These are phyloP conservation scores for Eulemur rubriventer DNA, from an alignment of 2,797 vertebrate species.

Conservation along the genomic window DNA sequence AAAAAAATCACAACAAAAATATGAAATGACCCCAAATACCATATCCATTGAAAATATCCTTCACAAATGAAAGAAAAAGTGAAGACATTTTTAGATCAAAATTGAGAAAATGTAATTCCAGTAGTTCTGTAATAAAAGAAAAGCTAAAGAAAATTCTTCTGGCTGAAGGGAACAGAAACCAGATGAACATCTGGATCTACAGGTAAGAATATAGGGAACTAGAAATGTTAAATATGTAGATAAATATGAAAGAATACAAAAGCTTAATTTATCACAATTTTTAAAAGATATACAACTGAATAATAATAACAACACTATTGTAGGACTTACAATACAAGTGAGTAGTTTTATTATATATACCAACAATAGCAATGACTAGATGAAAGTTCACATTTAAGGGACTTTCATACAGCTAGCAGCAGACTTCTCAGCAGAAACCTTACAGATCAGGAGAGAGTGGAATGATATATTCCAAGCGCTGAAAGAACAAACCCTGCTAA, in stretches of 20 bases:
- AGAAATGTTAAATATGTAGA: neutral
- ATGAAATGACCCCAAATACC: neutral
- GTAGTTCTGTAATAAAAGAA: neutral
- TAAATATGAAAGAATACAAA: neutral
- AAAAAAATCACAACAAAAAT: neutral
- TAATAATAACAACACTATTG: neutral
- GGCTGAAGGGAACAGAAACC: neutral
- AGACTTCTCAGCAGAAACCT: neutral
- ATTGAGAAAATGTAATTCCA: neutral
- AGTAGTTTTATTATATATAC: neutral
- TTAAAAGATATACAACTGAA: no score
- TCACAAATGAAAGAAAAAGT: neutral
- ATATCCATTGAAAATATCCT: neutral
- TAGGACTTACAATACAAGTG: neutral
- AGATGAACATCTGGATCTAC: neutral
- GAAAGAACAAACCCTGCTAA: neutral
- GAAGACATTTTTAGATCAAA: neutral
- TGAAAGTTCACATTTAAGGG: neutral
- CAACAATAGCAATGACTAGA: neutral
- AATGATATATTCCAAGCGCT: neutral
- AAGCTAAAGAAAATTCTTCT: neutral
- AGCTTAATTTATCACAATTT: neutral
- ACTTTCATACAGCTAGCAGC: neutral
- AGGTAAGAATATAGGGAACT: neutral
- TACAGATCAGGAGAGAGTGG: neutral